Percentiles rank a stretch among this genome's conserved stretches.
These are phyloP conservation scores for Cavia porcellus DNA, from an alignment of 2,113 vertebrate genomes.

Conservation along the genomic window DNA sequence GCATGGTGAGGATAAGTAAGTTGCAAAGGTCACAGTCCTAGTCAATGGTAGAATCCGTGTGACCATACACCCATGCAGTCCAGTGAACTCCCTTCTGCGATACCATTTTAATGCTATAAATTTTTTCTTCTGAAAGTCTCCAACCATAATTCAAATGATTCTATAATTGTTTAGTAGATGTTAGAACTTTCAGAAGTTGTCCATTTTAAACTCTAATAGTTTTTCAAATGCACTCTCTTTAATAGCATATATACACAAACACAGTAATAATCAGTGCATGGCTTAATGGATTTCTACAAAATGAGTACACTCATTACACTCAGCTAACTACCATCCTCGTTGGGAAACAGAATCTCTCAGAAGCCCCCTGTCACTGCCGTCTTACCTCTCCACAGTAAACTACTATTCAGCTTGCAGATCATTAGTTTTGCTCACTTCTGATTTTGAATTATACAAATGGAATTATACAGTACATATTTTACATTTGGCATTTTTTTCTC, in stretches of 20 bases:
- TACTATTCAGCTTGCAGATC: not conserved
- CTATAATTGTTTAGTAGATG: not conserved
- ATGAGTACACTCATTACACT: not conserved
- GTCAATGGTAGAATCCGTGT: not conserved
- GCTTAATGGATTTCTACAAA: not conserved
- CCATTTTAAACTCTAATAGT: constrained; percentile 10
- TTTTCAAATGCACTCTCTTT: not conserved
- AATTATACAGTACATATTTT: not conserved
- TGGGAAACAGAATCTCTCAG: not conserved
- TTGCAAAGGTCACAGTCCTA: not conserved
- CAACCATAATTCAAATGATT: not conserved
- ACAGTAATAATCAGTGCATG: not conserved
- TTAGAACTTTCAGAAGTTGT: not conserved
- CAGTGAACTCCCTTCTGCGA: not conserved
- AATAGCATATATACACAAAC: not conserved
- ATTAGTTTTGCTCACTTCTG: not conserved
- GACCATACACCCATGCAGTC: too few relatives aligned
- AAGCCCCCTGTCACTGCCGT: not conserved
- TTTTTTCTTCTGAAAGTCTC: not conserved
- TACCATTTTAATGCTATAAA: not conserved
- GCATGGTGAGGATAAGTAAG: not conserved
- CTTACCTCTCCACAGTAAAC: not conserved
- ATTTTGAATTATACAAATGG: not conserved
- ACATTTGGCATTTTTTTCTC: not conserved
- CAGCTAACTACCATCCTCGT: not conserved